A percentile compares a stretch with the other conserved stretches of the same genome.
phyloP scores from a whole-genome alignment of 2,113 vertebrate genomes.

The Atlantisia rogersi region DNA sequence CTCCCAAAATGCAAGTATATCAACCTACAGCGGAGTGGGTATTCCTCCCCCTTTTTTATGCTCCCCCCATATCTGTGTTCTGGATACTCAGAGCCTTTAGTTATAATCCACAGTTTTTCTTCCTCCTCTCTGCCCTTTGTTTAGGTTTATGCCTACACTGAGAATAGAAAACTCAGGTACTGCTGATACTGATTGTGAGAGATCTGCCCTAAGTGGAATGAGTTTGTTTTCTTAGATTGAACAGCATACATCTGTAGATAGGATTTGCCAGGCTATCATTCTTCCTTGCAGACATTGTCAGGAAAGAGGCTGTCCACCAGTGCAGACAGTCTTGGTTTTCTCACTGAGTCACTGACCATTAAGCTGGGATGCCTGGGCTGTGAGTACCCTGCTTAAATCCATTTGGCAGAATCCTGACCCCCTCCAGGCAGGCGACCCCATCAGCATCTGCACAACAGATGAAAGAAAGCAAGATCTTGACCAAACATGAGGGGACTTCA shows the following conservation, averaged over 20 bases:
- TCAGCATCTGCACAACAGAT: constrained; percentile 55
- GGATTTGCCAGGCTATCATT: neutral
- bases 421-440: constrained; percentile 40
- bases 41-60: neutral
- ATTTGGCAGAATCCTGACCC: constrained; percentile 45
- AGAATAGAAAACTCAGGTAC: neutral
- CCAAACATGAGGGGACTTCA: neutral
- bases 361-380: constrained; percentile 21
- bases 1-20: neutral
- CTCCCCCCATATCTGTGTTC: neutral
- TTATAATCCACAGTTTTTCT: neutral
- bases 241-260: neutral
- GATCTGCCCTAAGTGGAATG: neutral
- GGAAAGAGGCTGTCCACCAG: neutral
- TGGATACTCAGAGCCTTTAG: neutral
- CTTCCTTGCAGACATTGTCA: neutral
- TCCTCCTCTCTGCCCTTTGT: neutral
- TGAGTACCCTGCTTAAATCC: constrained; percentile 50
- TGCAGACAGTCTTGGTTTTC: constrained; percentile 28
- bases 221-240: neutral
- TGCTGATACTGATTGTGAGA: neutral
- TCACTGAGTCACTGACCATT: constrained; percentile 50
- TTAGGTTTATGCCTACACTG: neutral
- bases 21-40: neutral
- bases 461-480: constrained; percentile 61